A percentile compares a stretch with the other conserved stretches of the same genome.
These are phyloP conservation scores for Dromius quadrimaculatus DNA, from an alignment of 2,888 invertebrate species.

Conservation along the genomic window DNA sequence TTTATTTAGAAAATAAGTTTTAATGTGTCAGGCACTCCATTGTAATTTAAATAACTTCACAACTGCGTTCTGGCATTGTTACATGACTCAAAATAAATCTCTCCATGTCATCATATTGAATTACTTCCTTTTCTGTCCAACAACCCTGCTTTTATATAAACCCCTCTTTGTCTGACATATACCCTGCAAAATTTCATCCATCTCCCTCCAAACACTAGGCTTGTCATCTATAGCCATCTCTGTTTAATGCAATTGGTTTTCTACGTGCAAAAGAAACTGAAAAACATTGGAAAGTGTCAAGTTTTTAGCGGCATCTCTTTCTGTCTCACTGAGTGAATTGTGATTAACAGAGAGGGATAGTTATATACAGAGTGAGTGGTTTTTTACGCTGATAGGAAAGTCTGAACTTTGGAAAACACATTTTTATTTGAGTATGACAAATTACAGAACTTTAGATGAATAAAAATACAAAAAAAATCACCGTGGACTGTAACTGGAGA, in stretches of 20 bases:
- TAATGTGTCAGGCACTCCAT: constrained; percentile 14
- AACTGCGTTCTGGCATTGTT: constrained; percentile 18
- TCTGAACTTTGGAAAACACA: constrained; percentile 38
- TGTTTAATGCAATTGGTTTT: constrained; percentile 27
- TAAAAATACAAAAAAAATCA: constrained; percentile 25
- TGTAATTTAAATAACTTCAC: constrained; percentile 34
- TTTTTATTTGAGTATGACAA: constrained; percentile 38
- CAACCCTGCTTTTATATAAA: neutral
- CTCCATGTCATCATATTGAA: constrained; percentile 36
- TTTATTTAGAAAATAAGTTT: constrained; percentile 29
- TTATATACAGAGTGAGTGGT: constrained; percentile 28
- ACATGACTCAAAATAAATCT: constrained; percentile 36
- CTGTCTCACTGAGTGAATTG: neutral
- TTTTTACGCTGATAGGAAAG: constrained; percentile 33
- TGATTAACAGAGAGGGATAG: constrained; percentile 27
- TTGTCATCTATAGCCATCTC: neutral
- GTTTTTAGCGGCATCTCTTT: constrained; percentile 4
- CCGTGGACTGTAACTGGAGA: constrained; percentile 18
- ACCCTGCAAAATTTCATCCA: constrained; percentile 28
- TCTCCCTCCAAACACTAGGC: constrained; percentile 11
- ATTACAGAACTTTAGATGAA: constrained; percentile 19
- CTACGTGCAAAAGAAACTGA: constrained; percentile 32
- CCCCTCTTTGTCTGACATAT: constrained; percentile 11
- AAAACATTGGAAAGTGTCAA: constrained; percentile 32
- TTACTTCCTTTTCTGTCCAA: neutral